Evolutionary conservation across 64 coral and sea anemone genomes (phyloP).

Genomic region (Actinia equina): DNA sequence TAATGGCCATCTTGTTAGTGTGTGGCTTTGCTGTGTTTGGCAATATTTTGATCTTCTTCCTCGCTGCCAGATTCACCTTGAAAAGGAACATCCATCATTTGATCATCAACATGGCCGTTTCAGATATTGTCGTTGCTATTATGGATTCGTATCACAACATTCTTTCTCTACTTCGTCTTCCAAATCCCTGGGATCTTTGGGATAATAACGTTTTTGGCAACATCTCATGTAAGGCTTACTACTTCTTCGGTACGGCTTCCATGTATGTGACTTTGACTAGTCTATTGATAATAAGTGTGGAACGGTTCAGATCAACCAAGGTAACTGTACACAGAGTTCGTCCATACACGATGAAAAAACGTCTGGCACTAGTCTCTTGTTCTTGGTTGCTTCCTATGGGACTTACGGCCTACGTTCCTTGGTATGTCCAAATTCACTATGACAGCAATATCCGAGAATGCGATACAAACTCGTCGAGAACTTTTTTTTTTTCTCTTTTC

Average conservation of each 20-base stretch:
- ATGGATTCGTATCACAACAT: background rate
- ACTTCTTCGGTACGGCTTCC: background rate
- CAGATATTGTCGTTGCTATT: background rate
- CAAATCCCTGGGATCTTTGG: too few species aligned
- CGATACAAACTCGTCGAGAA: background rate
- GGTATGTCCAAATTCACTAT: background rate
- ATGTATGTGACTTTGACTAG: background rate
- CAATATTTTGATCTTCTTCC: background rate
- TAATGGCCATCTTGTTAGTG: background rate
- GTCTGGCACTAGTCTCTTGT: background rate
- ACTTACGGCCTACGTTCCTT: background rate
- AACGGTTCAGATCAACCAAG: background rate
- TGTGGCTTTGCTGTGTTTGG: slow-evolving; percentile 4
- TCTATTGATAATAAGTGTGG: background rate
- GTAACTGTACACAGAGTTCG: background rate
- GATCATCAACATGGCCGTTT: background rate
- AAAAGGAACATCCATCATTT: background rate
- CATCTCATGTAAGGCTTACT: background rate
- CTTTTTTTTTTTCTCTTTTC: background rate
- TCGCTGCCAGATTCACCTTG: background rate
- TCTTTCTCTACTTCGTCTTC: too few species aligned
- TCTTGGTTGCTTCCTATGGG: background rate
- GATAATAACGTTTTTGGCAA: background rate
- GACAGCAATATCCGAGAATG: background rate
- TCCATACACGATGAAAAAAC: background rate